phyloP scores from a whole-genome alignment of 2,797 vertebrate species.

The Macropus fuliginosus region DNA sequence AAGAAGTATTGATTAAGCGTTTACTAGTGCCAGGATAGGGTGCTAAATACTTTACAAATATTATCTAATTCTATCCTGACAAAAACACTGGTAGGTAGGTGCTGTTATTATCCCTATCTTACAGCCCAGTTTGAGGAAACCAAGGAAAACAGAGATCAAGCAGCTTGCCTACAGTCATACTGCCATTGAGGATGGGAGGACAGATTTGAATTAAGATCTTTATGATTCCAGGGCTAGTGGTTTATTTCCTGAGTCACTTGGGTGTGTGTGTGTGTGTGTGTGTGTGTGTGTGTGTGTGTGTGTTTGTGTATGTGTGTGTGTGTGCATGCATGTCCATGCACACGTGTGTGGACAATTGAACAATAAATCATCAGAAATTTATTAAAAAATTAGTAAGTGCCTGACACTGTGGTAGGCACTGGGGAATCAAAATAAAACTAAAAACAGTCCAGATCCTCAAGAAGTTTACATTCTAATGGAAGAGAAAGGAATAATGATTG shows the following conservation, averaged over 20 bases:
- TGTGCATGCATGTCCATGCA: background rate
- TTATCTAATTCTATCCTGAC: background rate
- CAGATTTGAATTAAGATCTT: background rate
- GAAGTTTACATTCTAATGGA: background rate
- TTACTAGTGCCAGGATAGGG: background rate
- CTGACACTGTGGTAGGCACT: background rate
- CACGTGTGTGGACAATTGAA: background rate
- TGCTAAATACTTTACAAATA: background rate
- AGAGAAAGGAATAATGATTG: background rate
- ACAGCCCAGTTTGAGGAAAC: background rate
- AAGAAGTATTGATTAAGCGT: background rate
- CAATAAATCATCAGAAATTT: background rate
- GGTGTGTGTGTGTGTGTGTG: background rate
- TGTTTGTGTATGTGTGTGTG: constrained; percentile 12
- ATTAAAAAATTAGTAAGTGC: background rate
- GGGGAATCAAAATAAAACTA: background rate
- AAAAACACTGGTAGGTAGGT: background rate
- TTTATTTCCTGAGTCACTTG: background rate
- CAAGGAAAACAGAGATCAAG: background rate
- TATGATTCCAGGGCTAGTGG: background rate
- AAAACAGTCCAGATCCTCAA: background rate
- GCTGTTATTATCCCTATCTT: background rate
- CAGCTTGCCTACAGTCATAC: background rate
- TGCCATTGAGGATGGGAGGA: background rate
- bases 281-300: too few species aligned